A percentile compares a stretch with the other conserved stretches of the same genome.
These are phyloP conservation scores for Erpobdella octoculata DNA, from an alignment of 2,888 invertebrate species.

Conservation along the genomic window DNA sequence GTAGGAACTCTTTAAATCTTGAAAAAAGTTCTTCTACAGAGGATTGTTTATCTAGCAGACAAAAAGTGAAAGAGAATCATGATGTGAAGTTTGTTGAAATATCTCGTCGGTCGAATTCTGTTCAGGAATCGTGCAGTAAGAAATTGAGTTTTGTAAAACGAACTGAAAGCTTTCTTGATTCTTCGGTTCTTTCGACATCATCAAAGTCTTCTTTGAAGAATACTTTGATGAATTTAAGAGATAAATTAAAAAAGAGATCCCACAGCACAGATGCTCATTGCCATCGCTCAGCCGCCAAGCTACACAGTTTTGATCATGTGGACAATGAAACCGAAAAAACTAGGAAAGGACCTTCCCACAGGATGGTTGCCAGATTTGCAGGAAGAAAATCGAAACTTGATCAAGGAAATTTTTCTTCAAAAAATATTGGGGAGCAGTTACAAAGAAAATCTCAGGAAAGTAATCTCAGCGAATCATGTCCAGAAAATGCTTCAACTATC, in stretches of 20 bases:
- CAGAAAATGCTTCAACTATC: too few relatives aligned
- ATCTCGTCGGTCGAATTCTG: neutral
- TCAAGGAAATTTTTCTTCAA: too few relatives aligned
- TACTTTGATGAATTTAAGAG: neutral
- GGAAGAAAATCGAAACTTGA: too few relatives aligned
- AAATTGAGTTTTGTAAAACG: neutral
- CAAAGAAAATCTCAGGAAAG: too few relatives aligned
- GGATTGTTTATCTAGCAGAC: neutral
- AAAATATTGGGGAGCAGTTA: too few relatives aligned
- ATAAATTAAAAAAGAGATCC: constrained; percentile 3
- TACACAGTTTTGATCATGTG: too few relatives aligned
- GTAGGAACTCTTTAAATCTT: too few relatives aligned
- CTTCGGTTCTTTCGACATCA: neutral
- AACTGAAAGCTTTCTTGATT: neutral
- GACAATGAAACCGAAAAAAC: neutral
- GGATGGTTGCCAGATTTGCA: neutral
- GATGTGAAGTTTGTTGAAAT: neutral
- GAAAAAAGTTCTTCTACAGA: neutral
- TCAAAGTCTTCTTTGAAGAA: neutral
- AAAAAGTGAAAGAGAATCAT: neutral
- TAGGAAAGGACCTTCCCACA: neutral
- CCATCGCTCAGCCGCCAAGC: neutral
- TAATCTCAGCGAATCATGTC: too few relatives aligned
- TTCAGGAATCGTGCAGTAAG: neutral
- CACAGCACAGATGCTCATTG: neutral